phyloP scores from a whole-genome alignment of 1,140 invertebrate species.

The Euwallacea fornicatus region DNA sequence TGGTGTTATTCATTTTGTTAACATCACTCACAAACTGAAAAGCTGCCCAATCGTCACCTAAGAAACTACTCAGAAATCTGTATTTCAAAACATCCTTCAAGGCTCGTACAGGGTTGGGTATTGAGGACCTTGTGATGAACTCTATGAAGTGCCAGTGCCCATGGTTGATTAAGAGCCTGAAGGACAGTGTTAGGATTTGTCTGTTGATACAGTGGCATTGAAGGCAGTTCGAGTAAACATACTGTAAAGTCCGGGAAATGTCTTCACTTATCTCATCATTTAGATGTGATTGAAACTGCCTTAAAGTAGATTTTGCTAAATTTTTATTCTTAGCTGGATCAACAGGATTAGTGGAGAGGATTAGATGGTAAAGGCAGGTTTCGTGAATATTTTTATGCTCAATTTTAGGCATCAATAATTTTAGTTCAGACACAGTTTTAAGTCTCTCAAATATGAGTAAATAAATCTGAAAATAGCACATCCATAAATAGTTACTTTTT shows the following conservation, averaged over 20 bases:
- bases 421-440: not conserved
- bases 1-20: not conserved
- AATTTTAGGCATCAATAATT: not conserved
- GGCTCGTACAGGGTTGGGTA: not conserved
- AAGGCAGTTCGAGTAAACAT: slow-evolving; percentile 3
- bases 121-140: not conserved
- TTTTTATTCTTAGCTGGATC: not conserved
- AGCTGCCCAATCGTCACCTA: not conserved
- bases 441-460: slow-evolving; percentile 29
- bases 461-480: slow-evolving; percentile 39
- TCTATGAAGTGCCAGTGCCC: slow-evolving; percentile 17
- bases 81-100: slow-evolving; percentile 7
- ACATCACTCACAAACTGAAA: slow-evolving; percentile 21
- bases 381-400: slow-evolving; percentile 21
- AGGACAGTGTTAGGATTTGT: slow-evolving; percentile 25
- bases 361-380: slow-evolving; percentile 35
- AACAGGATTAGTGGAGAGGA: slow-evolving; percentile 21
- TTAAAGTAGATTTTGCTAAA: slow-evolving; percentile 14
- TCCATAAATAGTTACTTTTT: slow-evolving; percentile 31
- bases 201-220: slow-evolving; percentile 11
- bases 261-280: slow-evolving; percentile 28
- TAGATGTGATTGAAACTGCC: slow-evolving; percentile 2
- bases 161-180: slow-evolving; percentile 11
- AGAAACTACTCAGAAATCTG: not conserved
- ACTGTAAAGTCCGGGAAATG: slow-evolving; percentile 14